Conservation (phyloP, 2,113 vertebrate genomes). For the Otus sunia region DNA sequence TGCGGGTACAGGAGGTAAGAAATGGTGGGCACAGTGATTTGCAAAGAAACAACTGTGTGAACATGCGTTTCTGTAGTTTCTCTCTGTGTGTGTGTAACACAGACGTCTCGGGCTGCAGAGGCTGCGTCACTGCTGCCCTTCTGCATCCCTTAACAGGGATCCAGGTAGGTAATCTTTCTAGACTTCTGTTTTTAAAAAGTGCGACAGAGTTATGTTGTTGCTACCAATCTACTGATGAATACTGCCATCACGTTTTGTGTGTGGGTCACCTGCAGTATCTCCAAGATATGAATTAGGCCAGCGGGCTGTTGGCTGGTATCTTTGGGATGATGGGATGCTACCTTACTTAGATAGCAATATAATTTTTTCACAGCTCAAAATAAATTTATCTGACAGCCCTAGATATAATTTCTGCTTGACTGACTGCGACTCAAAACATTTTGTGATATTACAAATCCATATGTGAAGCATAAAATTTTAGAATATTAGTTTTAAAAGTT, state of each 20-base stretch:
- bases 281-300: background rate
- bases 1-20: background rate
- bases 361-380: background rate
- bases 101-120: rapidly evolving
- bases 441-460: background rate
- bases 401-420: constrained; percentile 36
- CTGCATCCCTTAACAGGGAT: background rate
- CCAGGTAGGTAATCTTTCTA: background rate
- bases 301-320: background rate
- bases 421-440: constrained; percentile 22
- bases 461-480: constrained; percentile 11
- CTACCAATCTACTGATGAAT: background rate
- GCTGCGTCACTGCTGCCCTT: background rate
- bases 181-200: background rate
- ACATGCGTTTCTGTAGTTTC: background rate
- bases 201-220: background rate
- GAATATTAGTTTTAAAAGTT: constrained; percentile 24
- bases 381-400: constrained; percentile 45
- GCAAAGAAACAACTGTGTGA: background rate
- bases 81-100: rapidly evolving
- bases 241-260: background rate
- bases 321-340: background rate
- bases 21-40: background rate
- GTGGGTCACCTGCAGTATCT: background rate
- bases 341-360: background rate